A percentile compares a stretch with the other conserved stretches of the same genome.
phyloP scores from a whole-genome alignment of 2,113 vertebrate species.

The Megaleporinus macrocephalus region DNA sequence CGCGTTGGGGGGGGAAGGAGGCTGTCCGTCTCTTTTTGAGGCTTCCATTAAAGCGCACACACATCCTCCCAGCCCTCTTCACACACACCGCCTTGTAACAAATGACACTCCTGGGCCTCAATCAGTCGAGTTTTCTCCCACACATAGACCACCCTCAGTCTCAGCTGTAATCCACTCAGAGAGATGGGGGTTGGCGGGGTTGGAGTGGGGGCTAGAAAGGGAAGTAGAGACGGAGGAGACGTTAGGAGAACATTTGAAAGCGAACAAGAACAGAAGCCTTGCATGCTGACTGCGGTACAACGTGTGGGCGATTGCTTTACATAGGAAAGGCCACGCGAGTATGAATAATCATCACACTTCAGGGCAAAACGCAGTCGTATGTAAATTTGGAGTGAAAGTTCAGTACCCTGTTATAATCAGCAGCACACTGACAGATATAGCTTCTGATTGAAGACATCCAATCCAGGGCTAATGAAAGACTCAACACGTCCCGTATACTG shows the following conservation, averaged over 20 bases:
- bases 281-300: not conserved
- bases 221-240: not conserved
- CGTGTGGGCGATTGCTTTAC: not conserved
- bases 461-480: not conserved
- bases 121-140: constrained; percentile 20
- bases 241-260: not conserved
- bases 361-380: not conserved
- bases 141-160: constrained; percentile 3
- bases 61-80: constrained; percentile 24
- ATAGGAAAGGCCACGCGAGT: not conserved
- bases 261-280: not conserved
- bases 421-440: not conserved
- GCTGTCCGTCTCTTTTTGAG: not conserved
- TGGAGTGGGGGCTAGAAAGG: not conserved
- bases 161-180: not conserved
- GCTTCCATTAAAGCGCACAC: constrained; percentile 37
- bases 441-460: not conserved
- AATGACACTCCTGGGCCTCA: constrained; percentile 21
- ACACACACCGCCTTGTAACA: not conserved
- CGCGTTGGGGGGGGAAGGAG: not conserved
- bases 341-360: not conserved
- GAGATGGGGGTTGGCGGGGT: not conserved
- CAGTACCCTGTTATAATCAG: not conserved
- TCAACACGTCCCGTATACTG: not conserved
- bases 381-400: not conserved